Evolutionary conservation across 1,140 invertebrate species (phyloP).

Genomic region (Tetranychus cinnabarinus): DNA sequence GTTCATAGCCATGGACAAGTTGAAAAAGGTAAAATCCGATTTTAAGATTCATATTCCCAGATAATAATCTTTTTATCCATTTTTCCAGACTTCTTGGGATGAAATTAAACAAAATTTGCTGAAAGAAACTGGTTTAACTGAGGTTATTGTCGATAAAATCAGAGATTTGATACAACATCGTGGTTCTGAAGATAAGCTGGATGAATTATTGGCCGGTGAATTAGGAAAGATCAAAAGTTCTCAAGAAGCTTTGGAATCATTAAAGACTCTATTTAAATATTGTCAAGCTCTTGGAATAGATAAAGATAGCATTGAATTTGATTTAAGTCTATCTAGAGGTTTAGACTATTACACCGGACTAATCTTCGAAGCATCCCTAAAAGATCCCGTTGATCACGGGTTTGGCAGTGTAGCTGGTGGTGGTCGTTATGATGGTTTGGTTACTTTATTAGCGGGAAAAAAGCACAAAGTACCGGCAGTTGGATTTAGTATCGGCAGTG

Average conservation of each 20-base stretch:
- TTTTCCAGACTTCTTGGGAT: conserved; percentile 36
- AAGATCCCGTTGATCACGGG: conserved; percentile 13
- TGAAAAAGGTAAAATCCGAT: conserved; percentile 55
- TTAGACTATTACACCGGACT: conserved; percentile 98
- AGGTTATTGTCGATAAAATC: conserved; percentile 59
- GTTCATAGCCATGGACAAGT: conserved; percentile 90
- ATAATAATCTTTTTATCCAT: not conserved
- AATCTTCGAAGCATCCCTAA: conserved; percentile 87
- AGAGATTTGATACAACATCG: conserved; percentile 60
- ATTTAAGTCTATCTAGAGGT: conserved; percentile 86
- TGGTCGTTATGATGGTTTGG: conserved; percentile 89
- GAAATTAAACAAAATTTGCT: conserved; percentile 88
- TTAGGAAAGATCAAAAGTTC: conserved; percentile 32
- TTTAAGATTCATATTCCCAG: too few relatives aligned
- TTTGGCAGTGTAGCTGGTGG: conserved; percentile 93
- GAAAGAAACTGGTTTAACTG: conserved; percentile 64
- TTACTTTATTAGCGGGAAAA: conserved; percentile 72
- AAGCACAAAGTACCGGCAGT: conserved; percentile 81
- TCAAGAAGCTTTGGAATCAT: conserved; percentile 34
- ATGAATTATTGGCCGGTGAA: conserved; percentile 41
- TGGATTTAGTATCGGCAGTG: conserved; percentile 86
- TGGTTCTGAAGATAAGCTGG: conserved; percentile 50
- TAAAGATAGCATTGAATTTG: conserved; percentile 31
- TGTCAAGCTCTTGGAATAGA: conserved; percentile 31
- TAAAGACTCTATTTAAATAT: conserved; percentile 67